phyloP scores from a whole-genome alignment of 1,140 invertebrate genomes.

The Acyrthosiphon pisum region DNA sequence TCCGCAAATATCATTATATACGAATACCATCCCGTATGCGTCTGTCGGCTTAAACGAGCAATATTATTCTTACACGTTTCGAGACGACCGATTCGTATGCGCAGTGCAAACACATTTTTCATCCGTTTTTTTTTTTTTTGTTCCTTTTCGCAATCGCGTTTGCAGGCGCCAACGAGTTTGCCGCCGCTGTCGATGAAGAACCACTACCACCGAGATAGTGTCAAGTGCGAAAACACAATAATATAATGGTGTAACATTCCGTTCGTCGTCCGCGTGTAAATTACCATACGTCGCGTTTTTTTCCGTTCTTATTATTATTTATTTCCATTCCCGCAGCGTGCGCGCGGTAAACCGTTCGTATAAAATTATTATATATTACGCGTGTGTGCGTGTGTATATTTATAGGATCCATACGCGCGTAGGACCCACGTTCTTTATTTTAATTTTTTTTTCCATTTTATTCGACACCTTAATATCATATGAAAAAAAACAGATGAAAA shows the following conservation, averaged over 20 bases:
- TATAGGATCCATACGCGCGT: neutral
- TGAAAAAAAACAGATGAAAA: neutral
- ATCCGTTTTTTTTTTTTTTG: neutral
- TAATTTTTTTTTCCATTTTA: constrained; percentile 9
- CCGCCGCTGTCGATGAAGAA: neutral
- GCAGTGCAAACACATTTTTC: neutral
- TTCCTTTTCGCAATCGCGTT: neutral
- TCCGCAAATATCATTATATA: too few species aligned
- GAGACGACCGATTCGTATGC: neutral
- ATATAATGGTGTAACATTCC: constrained; percentile 46
- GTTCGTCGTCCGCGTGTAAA: neutral
- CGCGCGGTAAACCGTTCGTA: neutral
- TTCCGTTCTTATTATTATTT: constrained; percentile 34
- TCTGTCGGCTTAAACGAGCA: neutral
- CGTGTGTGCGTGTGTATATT: too few species aligned
- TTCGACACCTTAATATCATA: constrained; percentile 48
- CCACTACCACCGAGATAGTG: neutral
- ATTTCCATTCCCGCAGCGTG: constrained; percentile 35
- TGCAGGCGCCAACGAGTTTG: neutral
- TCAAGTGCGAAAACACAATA: constrained; percentile 34
- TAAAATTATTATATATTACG: neutral
- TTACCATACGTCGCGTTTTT: constrained; percentile 51
- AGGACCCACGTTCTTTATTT: constrained; percentile 41
- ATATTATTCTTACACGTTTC: neutral
- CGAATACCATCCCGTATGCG: neutral